Conservation (phyloP, 92 coral and sea anemone species). For the Metridium senile region DNA sequence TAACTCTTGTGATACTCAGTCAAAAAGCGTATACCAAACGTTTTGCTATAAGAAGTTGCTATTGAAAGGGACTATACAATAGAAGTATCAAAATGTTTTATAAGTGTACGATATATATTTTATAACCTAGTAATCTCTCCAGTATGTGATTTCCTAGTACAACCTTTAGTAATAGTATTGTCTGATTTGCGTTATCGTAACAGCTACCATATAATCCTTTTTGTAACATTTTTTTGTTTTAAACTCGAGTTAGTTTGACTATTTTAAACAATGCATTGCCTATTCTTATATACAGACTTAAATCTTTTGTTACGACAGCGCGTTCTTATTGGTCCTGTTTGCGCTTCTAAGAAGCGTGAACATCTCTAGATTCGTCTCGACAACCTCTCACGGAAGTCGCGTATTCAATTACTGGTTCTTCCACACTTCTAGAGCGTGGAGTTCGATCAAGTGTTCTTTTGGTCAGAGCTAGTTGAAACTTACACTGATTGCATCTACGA, state of each 20-base stretch:
- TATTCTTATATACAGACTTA: background rate
- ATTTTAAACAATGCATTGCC: background rate
- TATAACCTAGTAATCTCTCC: too few relatives aligned
- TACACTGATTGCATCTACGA: background rate
- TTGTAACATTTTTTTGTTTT: too few relatives aligned
- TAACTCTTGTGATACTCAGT: too few relatives aligned
- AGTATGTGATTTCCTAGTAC: too few relatives aligned
- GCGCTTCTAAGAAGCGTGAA: conserved; percentile 11
- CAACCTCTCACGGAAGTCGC: conserved; percentile 17
- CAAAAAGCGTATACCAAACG: too few relatives aligned
- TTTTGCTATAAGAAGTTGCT: too few relatives aligned
- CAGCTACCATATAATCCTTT: too few relatives aligned
- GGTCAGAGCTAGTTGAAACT: background rate
- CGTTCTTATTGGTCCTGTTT: background rate
- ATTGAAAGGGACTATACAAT: too few relatives aligned
- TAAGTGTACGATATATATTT: too few relatives aligned
- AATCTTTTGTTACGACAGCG: background rate
- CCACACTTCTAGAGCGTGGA: background rate
- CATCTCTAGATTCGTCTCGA: conserved; percentile 1
- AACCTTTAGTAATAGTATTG: too few relatives aligned
- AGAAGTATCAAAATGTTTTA: too few relatives aligned
- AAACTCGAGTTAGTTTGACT: background rate
- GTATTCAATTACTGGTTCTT: conserved; percentile 20
- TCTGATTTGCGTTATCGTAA: too few relatives aligned
- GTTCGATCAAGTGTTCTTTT: conserved; percentile 23